Evolutionary conservation across 23 tunicate genomes (phyloP).

Genomic region (Diplosoma virens): DNA sequence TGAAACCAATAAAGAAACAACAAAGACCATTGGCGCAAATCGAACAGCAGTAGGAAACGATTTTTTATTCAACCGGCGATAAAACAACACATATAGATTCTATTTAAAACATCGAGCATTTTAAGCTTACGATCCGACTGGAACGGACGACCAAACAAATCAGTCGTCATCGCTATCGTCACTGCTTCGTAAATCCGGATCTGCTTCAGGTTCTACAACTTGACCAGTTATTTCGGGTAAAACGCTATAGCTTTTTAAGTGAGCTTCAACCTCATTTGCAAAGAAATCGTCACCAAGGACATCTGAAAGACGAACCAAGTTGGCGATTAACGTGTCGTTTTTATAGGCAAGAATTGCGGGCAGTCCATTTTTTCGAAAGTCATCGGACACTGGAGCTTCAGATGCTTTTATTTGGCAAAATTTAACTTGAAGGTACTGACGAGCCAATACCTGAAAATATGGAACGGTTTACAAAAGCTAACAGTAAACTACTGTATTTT

Average conservation of each 20-base stretch:
- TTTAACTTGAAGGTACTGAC: constrained; percentile 60
- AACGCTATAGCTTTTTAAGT: constrained; percentile 58
- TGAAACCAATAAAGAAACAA: too few species aligned
- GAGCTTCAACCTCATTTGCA: constrained; percentile 69
- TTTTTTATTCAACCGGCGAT: too few species aligned
- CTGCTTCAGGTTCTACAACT: not conserved
- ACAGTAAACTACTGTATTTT: too few species aligned
- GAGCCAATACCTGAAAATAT: constrained; percentile 48
- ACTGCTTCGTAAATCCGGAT: constrained; percentile 1
- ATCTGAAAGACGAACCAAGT: constrained; percentile 67
- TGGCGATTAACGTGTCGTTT: constrained; percentile 64
- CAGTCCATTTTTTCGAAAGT: constrained; percentile 62
- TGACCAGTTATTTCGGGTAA: constrained; percentile 45
- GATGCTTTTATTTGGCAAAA: constrained; percentile 69
- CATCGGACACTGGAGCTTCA: constrained; percentile 57
- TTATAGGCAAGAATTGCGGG: constrained; percentile 89
- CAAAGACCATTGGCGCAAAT: too few species aligned
- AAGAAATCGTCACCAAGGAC: constrained; percentile 77
- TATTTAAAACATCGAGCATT: too few species aligned
- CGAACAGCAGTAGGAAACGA: too few species aligned
- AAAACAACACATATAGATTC: too few species aligned
- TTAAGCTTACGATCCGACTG: too few species aligned
- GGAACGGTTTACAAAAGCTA: not conserved
- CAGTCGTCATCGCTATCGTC: not conserved
- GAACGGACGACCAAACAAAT: not conserved